Conservation (phyloP, 2,888 invertebrate genomes). For the Catotricha subobsoleta region DNA sequence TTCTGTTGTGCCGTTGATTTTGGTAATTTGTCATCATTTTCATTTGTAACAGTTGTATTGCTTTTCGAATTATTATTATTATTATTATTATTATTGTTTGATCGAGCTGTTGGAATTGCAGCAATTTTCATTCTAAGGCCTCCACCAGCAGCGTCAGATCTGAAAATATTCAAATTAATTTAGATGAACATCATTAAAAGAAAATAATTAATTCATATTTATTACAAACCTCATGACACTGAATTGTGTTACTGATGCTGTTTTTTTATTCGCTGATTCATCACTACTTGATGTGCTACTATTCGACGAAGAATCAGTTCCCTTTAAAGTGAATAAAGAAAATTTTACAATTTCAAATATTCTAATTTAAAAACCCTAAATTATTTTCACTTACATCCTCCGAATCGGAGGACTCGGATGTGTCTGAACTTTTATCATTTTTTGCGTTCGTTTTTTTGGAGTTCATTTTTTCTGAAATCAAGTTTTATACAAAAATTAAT, state of each 20-base stretch:
- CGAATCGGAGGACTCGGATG: conserved; percentile 5
- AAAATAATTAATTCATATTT: neutral
- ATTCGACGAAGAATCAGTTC: conserved; percentile 9
- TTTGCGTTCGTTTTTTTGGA: conserved; percentile 1
- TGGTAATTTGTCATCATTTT: neutral
- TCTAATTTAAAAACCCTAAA: neutral
- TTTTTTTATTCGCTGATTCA: conserved; percentile 8
- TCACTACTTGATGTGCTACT: conserved; percentile 7
- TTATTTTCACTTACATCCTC: conserved; percentile 5
- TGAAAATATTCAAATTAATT: neutral
- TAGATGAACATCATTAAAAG: neutral
- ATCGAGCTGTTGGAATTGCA: conserved; percentile 18
- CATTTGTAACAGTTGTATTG: neutral
- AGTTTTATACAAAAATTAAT: too few relatives aligned
- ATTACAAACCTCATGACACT: conserved; percentile 12
- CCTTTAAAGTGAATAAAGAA: conserved; percentile 4
- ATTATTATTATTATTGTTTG: neutral
- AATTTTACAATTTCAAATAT: neutral
- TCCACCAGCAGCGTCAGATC: conserved; percentile 19
- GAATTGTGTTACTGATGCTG: conserved; percentile 10
- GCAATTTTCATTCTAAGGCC: conserved; percentile 30
- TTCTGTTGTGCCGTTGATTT: neutral
- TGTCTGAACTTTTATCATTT: conserved; percentile 4
- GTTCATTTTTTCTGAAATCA: conserved; percentile 1
- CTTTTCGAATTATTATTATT: neutral